Evolutionary conservation across 1,140 invertebrate genomes (phyloP).

Genomic region (Drosophila arizonae): DNA sequence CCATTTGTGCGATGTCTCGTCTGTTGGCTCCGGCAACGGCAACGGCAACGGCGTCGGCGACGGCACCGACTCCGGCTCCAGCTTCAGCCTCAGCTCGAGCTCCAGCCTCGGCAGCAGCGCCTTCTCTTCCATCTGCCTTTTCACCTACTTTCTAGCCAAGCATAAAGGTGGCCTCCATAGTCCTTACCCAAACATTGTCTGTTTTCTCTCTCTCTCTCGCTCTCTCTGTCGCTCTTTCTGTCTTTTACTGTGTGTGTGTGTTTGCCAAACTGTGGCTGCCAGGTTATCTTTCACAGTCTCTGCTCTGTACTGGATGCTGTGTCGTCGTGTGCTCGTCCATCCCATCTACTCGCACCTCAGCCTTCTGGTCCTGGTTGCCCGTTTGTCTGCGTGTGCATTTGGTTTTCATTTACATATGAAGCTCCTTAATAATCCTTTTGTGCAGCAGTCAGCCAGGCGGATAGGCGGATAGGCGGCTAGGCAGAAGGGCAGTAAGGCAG

Average conservation of each 20-base stretch:
- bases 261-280: slow-evolving; percentile 78
- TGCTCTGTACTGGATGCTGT: slow-evolving; percentile 22
- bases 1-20: slow-evolving; percentile 50
- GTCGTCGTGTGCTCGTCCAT: background rate
- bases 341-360: background rate
- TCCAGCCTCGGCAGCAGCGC: slow-evolving; percentile 7
- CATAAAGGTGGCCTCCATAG: slow-evolving; percentile 58
- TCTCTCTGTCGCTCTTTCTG: background rate
- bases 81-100: slow-evolving; percentile 5
- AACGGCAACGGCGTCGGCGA: background rate
- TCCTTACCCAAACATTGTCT: slow-evolving; percentile 70
- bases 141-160: slow-evolving; percentile 75
- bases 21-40: background rate
- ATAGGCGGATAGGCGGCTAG: slow-evolving; percentile 12
- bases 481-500: background rate
- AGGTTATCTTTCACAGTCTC: slow-evolving; percentile 70
- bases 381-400: slow-evolving; percentile 73
- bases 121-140: slow-evolving; percentile 51
- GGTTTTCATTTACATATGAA: slow-evolving; percentile 82
- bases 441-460: slow-evolving; percentile 60
- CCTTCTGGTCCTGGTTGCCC: slow-evolving; percentile 10
- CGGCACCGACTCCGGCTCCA: background rate
- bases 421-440: slow-evolving; percentile 82
- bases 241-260: slow-evolving; percentile 33
- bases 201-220: slow-evolving; percentile 5